Evolutionary conservation across 2,113 vertebrate species (phyloP), one percentile per base, ranked within the genome.

Genomic region (Cercopithecus mona): DNA sequence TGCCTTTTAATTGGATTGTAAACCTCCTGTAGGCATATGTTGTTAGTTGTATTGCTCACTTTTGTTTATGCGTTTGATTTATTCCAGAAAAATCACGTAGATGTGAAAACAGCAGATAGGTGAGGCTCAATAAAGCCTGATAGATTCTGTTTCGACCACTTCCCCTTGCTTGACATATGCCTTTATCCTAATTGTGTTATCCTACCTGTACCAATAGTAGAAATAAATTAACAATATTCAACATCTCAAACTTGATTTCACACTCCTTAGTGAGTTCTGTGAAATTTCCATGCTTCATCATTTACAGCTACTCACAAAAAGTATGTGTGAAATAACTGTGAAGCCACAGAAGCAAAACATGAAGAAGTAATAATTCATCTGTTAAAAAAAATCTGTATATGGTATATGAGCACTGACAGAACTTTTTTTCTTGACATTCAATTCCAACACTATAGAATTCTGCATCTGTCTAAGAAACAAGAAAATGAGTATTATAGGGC

Each of bases 291-390:
- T 23, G 45, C 97, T 90, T 93, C 90, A 78, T 94, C 86, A 16
- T 91, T 55, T 12, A 10, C 52, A 72, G 88, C 73, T 86, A 83
- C 84, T 93, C 14, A 12, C 79, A 45, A 10, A 3, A 32, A 97
- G 70, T 75, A 73, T 59, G 85, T 96, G 97, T 97, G 98, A 96
- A 97, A 94, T 79, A 72, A 80, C 84, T n/a, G 95, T 20, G 90
- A 97, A 96, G 68, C 72, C 4, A 7, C 81, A 72, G 96, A 32
- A 94, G 92, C 66, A 90, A 94, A 97, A 92, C 76, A 40, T 0
- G 12, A 97, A 93, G 86, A 79, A 92, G n/a, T 48, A 93, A 92
- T 86, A 95, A 97, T 61, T 96, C 82, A 73, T 89, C 68, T 96
- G 76, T 55, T 93, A 97, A 89, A 96, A 73, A 73, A 86, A 11